A percentile compares a stretch with the other conserved stretches of the same genome.
These are phyloP conservation scores for Poecilia velifera DNA, from an alignment of 2,797 vertebrate species.

Conservation along the genomic window DNA sequence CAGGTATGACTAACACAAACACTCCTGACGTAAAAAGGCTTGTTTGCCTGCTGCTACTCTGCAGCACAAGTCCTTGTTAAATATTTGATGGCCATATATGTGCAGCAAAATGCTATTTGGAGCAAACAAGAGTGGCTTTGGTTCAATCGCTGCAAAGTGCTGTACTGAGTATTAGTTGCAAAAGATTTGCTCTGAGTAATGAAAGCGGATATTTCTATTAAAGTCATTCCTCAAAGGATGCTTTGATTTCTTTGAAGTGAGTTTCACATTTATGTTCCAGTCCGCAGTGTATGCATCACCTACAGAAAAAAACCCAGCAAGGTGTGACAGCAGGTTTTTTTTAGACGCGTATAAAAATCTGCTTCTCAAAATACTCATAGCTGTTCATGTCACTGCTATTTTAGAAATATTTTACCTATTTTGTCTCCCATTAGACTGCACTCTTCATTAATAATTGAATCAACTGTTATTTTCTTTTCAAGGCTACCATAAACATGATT, in stretches of 20 bases:
- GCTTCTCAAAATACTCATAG: background rate
- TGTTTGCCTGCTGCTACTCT: constrained; percentile 25
- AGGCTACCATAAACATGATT: background rate
- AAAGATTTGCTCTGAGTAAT: constrained; percentile 9
- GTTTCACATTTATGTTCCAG: background rate
- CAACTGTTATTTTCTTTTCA: background rate
- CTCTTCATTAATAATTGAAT: background rate
- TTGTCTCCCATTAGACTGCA: background rate
- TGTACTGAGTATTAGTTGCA: constrained; percentile 16
- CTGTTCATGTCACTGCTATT: background rate
- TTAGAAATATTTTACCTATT: background rate
- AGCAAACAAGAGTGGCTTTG: constrained; percentile 26
- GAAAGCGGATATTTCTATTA: background rate
- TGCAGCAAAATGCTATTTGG: constrained; percentile 43
- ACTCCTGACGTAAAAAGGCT: constrained; percentile 7
- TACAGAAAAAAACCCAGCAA: background rate
- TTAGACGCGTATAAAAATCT: background rate
- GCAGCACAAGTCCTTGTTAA: constrained; percentile 35
- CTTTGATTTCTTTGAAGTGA: background rate
- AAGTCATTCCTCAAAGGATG: background rate
- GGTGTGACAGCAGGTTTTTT: background rate
- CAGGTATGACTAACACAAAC: constrained; percentile 16
- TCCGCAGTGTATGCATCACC: background rate
- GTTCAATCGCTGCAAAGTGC: constrained; percentile 37
- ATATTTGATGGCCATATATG: constrained; percentile 55